phyloP scores from a whole-genome alignment of 2,797 vertebrate species.

The Percopsis omiscomaycus region DNA sequence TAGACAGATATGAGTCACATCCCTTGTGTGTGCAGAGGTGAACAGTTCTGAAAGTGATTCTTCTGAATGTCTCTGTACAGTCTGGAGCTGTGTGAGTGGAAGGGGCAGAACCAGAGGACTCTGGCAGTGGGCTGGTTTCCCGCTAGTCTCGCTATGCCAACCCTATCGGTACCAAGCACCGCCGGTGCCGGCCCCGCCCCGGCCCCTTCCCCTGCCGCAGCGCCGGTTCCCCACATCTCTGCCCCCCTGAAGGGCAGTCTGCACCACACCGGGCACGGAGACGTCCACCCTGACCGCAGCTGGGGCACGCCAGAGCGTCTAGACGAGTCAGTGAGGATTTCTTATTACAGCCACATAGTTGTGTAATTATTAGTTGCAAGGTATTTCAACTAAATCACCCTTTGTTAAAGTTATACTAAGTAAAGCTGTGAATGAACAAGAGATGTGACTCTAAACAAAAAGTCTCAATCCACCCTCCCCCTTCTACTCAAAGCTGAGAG shows the following conservation, averaged over 20 bases:
- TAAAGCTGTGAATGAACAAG: no score
- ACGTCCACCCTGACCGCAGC: slow-evolving; percentile 56
- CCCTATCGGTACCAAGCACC: slow-evolving; percentile 16
- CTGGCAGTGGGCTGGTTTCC: slow-evolving; percentile 81
- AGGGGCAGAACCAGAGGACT: slow-evolving; percentile 86
- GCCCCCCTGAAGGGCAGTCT: slow-evolving; percentile 73
- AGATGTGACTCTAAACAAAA: no score
- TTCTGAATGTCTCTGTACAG: slow-evolving; percentile 56
- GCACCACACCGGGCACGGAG: slow-evolving; percentile 73
- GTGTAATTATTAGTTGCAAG: no score
- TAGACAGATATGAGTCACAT: no score
- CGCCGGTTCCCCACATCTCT: slow-evolving; percentile 60
- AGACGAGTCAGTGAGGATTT: slow-evolving; percentile 71
- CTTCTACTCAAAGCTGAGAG: no score
- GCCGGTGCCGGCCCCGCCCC: slow-evolving; percentile 23
- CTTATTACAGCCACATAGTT: neutral
- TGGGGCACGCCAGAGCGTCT: slow-evolving; percentile 67
- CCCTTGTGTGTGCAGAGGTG: no score
- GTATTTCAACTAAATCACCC: no score
- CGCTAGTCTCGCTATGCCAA: slow-evolving; percentile 53
- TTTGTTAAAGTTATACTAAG: no score
- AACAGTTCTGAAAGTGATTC: no score
- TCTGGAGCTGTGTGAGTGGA: slow-evolving; percentile 81
- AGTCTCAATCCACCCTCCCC: no score
- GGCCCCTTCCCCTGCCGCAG: slow-evolving; percentile 2